Percentiles rank a stretch among this genome's conserved stretches.
These are phyloP conservation scores for Capromys pilorides DNA, from an alignment of 2,797 vertebrate species.

Conservation along the genomic window DNA sequence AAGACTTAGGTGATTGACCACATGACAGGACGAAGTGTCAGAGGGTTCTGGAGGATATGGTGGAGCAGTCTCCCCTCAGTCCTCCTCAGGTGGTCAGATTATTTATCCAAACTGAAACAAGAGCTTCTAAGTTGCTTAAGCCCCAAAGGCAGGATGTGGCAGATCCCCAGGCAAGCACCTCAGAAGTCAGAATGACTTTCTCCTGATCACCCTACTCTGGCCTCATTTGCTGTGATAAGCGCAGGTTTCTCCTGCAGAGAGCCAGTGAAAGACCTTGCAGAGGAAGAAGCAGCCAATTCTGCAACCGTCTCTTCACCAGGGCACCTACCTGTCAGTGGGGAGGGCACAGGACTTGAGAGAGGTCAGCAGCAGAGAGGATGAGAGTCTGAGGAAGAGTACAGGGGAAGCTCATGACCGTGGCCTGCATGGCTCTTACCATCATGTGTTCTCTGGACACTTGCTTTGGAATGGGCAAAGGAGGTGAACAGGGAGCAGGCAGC, in stretches of 20 bases:
- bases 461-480: not conserved
- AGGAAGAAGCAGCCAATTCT: not conserved
- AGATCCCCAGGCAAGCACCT: not conserved
- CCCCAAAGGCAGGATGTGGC: not conserved
- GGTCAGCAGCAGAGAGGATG: not conserved
- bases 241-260: not conserved
- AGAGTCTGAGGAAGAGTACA: not conserved
- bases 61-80: not conserved
- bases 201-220: not conserved
- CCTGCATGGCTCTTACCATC: not conserved
- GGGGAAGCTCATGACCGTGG: not conserved
- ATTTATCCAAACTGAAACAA: not conserved
- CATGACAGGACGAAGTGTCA: too few relatives aligned
- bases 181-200: not conserved
- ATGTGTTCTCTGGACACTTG: not conserved
- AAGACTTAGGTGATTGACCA: not conserved
- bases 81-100: not conserved
- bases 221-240: not conserved
- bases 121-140: not conserved
- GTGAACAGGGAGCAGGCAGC: not conserved
- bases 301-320: not conserved
- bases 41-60: not conserved
- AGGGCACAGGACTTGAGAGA: not conserved
- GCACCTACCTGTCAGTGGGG: not conserved
- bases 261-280: not conserved